Percentiles rank a stretch among this genome's conserved stretches.
These are phyloP conservation scores for Erebia palarica DNA, from an alignment of 2,888 invertebrate species.

Conservation along the genomic window DNA sequence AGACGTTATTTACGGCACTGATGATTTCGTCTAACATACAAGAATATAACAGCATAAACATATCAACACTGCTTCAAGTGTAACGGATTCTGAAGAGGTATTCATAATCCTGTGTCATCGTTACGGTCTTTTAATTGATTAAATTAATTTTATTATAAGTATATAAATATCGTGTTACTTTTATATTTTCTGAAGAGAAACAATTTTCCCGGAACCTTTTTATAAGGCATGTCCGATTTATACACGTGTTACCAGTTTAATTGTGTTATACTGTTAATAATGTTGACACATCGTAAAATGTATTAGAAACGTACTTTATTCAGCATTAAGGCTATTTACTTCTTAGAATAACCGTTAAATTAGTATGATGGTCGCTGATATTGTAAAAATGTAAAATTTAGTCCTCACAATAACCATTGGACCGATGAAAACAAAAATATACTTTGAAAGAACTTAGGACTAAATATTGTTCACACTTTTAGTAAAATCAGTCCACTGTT, in stretches of 20 bases:
- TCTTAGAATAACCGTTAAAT: constrained; percentile 9
- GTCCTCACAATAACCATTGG: too few species aligned
- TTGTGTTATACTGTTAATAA: constrained; percentile 27
- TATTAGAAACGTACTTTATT: constrained; percentile 22
- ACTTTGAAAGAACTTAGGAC: too few species aligned
- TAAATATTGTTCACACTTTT: too few species aligned
- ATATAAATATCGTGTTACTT: constrained; percentile 1
- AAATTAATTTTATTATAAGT: background rate
- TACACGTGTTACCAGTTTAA: constrained; percentile 21
- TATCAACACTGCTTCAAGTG: background rate
- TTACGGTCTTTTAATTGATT: too few species aligned
- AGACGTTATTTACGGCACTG: constrained; percentile 73
- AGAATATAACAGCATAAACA: constrained; percentile 11
- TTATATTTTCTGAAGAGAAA: constrained; percentile 8
- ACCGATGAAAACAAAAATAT: too few species aligned
- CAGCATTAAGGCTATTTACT: constrained; percentile 14
- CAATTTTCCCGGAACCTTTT: constrained; percentile 20
- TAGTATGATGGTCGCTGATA: background rate
- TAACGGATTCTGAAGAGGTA: background rate
- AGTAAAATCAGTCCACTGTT: too few species aligned
- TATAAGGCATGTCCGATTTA: constrained; percentile 19
- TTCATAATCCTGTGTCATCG: too few species aligned
- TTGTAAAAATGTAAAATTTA: background rate
- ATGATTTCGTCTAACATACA: constrained; percentile 39
- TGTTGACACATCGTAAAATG: constrained; percentile 21